Base-by-base conservation (phyloP, 2,888 invertebrate species). In the Chrysodeixis includens region DNA sequence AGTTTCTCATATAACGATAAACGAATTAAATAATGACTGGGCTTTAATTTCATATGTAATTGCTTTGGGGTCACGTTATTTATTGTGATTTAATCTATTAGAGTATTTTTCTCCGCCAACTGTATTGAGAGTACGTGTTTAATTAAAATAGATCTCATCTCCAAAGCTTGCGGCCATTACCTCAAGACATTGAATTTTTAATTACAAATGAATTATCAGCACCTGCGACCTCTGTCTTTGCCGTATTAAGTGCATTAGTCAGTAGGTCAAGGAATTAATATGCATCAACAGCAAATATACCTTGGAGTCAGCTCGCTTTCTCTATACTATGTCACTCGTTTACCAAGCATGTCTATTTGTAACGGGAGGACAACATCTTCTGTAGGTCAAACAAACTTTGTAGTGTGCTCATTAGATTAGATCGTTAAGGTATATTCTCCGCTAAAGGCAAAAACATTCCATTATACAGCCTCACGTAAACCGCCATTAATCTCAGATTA, bases 351-450 rank as follows among this genome's bases (percentile, higher is more conserved):
- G 71, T 61, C 74, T 78, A 81, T 81, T 83, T 70, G 78, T 87
- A 85, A 86, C 87, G 85, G 87, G 86, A 86, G 86, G 87, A 85
- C 85, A 76, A 78, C 81, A 79, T 77, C 73, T 80, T 78, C 71
- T 84, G 79, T 81, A 76, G 82, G 83, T 83, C 82, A 79, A 73
- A 69, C 66, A 69, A 76, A 71, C 82, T 84, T 83, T 80, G 73
- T 74, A 71, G 74, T 81, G 74, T 79, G 62, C 79, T 81, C 72
- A 69, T 76, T 79, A 83, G 71, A 83, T 81, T 81, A 79, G 40
- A 75, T 72, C 66, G 78, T 71, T 64, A 56, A 62, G 61, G 60
- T 16, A 60, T 61, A 64, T 16, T 65, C 65, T 59, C 59, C 68
- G 40, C 62, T 81, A 66, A 76, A 79, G 66, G 79, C 52, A 74